Evolutionary conservation across 2,888 invertebrate species (phyloP).

Genomic region (Biston stratarius): DNA sequence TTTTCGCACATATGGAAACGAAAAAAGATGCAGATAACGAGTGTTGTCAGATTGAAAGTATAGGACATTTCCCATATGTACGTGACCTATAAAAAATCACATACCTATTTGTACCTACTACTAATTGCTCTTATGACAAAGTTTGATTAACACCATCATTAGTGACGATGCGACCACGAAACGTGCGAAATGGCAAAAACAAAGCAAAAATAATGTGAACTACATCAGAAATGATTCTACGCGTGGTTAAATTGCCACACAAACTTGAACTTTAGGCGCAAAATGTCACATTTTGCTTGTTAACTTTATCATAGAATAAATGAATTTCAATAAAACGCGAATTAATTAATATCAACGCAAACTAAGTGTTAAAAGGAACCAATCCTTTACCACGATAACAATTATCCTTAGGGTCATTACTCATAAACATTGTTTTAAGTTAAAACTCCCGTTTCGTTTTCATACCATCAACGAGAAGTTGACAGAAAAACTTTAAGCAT

Average conservation of each 20-base stretch:
- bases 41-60: neutral
- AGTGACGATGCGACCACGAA: slow-evolving; percentile 5
- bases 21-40: neutral
- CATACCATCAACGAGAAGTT: too few species aligned
- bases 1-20: neutral
- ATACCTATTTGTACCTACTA: neutral
- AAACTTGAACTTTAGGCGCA: slow-evolving; percentile 32
- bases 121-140: neutral
- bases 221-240: slow-evolving; percentile 16
- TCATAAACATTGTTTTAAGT: too few species aligned
- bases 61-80: neutral
- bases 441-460: too few species aligned
- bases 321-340: slow-evolving; percentile 16
- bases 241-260: slow-evolving; percentile 37
- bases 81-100: neutral
- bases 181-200: slow-evolving; percentile 11
- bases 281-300: slow-evolving; percentile 31
- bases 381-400: slow-evolving; percentile 19
- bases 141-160: slow-evolving; percentile 2
- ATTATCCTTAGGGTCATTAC: neutral
- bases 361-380: slow-evolving; percentile 38
- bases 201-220: slow-evolving; percentile 1
- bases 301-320: slow-evolving; percentile 20
- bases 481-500: too few species aligned
- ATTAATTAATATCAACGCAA: slow-evolving; percentile 34